These are phyloP conservation scores for Neolamprologus cancellatus DNA, from an alignment of 2,113 vertebrate species.

Conservation along the genomic window DNA sequence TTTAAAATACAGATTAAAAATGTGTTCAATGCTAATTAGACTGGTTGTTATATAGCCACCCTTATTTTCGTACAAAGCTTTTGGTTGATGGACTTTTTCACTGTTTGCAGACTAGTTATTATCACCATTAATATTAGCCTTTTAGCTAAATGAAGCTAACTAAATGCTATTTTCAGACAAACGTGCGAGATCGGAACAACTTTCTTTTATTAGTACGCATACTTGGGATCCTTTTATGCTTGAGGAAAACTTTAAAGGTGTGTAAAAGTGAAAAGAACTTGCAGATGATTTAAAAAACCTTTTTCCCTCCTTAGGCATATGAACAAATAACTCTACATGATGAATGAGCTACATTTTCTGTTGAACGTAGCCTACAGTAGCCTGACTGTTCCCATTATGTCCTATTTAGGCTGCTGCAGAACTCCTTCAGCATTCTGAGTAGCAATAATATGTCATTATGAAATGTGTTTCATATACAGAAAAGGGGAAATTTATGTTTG, in stretches of 20 bases:
- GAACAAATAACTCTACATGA: background rate
- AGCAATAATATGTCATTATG: background rate
- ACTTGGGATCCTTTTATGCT: background rate
- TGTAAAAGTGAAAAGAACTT: background rate
- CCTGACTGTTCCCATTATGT: background rate
- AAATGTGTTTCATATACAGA: slow-evolving; percentile 1
- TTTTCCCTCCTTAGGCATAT: background rate
- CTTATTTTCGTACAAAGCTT: background rate
- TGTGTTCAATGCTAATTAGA: background rate
- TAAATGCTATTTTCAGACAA: background rate
- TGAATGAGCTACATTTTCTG: background rate
- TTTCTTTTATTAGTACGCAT: background rate
- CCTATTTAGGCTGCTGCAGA: background rate
- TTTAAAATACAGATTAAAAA: background rate
- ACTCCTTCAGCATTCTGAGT: background rate
- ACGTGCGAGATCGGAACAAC: background rate
- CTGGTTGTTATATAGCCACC: background rate
- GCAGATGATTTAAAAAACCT: background rate
- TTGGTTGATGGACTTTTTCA: background rate
- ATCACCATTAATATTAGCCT: background rate
- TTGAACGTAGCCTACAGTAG: background rate
- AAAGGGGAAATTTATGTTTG: background rate
- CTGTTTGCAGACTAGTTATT: background rate
- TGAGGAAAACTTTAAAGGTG: background rate
- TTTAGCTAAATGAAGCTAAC: background rate